Evolutionary conservation across 2,113 vertebrate species (phyloP), one percentile per base, ranked within the genome.

Genomic region (Piaya cayana): DNA sequence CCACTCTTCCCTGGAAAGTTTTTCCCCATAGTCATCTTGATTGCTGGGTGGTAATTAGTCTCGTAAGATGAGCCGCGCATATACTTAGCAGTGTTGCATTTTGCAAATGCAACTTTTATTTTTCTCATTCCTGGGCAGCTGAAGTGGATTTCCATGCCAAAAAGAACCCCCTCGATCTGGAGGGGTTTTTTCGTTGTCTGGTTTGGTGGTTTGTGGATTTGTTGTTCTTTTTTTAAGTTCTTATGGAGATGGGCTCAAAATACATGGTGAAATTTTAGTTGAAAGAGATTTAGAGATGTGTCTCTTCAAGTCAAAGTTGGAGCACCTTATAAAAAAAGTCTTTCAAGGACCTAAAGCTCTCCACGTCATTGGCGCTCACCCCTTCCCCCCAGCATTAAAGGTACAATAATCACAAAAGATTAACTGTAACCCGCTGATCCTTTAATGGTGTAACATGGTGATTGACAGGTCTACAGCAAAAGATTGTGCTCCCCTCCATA

Each of bases 351-450:
- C 13, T 32, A 7, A 47, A 45, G 11, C 15, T 32, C 5, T 59
- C 16, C 1, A 2, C 7, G 3, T 39, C 19, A 0, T 23, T 17
- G 6, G 3, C 42, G 34, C 37, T 37, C 17, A 7, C 6, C 27
- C 27, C 47, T 11, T 22, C 25, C 11, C 20, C 3, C 21, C 22
- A 10, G 9, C 26, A 15, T n/a, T 59, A 55, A 47, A 29, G 37
- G 32, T 32, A 19, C 22, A 26, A 12, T 82, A 59, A n/a, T 43
- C 6, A 13, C 67, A 18, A 45, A 58, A 58, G 8, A 16, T 12
- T 1, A 21, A 21, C 19, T 70, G 42, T 17, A 27, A 43, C 20
- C 14, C 7, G 58, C 30, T 19, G 34, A 10, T 22, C 39, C 17
- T 60, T 49, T 34, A 43, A n/a, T 12, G 25, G 50, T 9, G 7